Base-by-base conservation (phyloP, 53 echinoderm and acorn worm species). In the Holothuria leucospilota region DNA sequence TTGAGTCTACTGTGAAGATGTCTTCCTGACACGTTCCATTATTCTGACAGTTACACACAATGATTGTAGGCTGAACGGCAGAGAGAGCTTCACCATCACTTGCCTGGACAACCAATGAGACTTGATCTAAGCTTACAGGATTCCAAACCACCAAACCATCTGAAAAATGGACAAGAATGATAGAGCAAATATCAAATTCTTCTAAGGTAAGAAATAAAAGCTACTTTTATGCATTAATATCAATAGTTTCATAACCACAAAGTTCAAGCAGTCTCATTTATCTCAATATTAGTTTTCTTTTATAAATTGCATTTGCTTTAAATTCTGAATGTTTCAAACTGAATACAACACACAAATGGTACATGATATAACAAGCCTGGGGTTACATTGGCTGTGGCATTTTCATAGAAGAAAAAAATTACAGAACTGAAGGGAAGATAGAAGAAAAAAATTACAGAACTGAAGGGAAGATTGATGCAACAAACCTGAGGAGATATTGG, bases 21-120 rank as follows among this genome's bases (percentile, higher is more conserved):
- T 94, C 81, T 41, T 90, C 89, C 23, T 77, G 82, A 60, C 94
- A 96, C 51, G 89, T 91, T 4, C 96, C 96, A 39, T 90, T 94
- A 63, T 96, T 96, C 77, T 94, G 86, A 78, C 96, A 96, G 63
- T 94, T 87, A 84, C 96, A 96, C 0, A 96, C 23, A 26, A 87
- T 88, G 71, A 96, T 88, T 21, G 72, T 87, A 4, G 94, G 94
- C 46, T 94, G 77, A 15, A 94, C 75, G 2, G 85, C 90, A 10
- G 92, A 63, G 23, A 71, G 68, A 0, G 92, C 72, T 67, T 74
- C 67, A 49, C 92, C 92, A 53, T 96, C 96, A 14, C 84, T 90
- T 10, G 94, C 96, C n/a, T 81, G 86, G 69, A 96, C 89, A 13
- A 89, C 92, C 8, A 96, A 71, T 23, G 88, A 81, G 53, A 89